These are phyloP conservation scores for Liasis olivaceus DNA, from an alignment of 2,797 vertebrate species.

Conservation along the genomic window DNA sequence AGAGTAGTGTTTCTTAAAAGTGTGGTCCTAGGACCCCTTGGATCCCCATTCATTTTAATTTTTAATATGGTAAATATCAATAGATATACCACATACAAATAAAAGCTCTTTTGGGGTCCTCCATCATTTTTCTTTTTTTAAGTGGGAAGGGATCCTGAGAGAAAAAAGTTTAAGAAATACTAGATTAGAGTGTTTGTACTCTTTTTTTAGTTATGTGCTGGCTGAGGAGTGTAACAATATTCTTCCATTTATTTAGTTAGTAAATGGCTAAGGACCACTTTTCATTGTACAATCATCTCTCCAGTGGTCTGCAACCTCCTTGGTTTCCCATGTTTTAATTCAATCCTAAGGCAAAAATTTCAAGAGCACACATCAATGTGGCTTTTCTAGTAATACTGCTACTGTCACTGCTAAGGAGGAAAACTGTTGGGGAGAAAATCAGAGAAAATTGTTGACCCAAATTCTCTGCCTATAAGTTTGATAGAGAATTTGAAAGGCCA, in stretches of 20 bases:
- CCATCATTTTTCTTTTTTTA: background rate
- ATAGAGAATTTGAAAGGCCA: too few relatives aligned
- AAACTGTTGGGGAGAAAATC: background rate
- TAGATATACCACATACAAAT: background rate
- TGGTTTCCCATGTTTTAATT: background rate
- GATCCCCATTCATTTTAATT: background rate
- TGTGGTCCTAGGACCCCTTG: background rate
- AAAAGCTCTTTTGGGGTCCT: background rate
- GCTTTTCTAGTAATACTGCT: background rate
- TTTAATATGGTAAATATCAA: background rate
- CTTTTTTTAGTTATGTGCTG: background rate
- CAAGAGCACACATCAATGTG: background rate
- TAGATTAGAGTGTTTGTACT: background rate
- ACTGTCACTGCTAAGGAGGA: background rate
- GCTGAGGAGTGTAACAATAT: background rate
- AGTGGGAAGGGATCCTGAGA: background rate
- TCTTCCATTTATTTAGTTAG: background rate
- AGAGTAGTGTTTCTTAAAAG: background rate
- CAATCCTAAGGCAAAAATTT: background rate
- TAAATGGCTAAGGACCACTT: background rate
- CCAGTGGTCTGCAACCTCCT: background rate
- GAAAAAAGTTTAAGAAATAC: background rate
- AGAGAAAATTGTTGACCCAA: background rate
- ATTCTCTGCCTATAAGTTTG: background rate
- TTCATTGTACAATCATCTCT: background rate